Evolutionary conservation across 2,113 vertebrate species (phyloP), one percentile per base, ranked within the genome.

Genomic region (Rostratula benghalensis): DNA sequence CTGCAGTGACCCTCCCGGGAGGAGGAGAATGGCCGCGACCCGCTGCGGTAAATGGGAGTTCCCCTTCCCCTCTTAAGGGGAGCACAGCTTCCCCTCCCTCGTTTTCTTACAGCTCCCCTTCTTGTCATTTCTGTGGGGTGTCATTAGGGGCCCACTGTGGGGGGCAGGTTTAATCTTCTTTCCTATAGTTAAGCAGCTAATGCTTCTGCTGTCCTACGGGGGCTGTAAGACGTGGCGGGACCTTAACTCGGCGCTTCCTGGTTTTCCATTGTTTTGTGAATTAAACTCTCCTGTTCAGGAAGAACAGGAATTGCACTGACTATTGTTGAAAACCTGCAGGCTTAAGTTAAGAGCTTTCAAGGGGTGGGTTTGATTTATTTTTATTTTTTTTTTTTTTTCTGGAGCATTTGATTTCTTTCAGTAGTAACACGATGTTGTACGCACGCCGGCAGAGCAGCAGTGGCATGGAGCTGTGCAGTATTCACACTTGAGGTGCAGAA

Each of bases 241-340:
- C 81, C 94, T 79, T 37, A 69, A 20, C 74, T 80, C 9, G 0
- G 25, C 45, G 0, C 74, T 95, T 96, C 96, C 95, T 94, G 93
- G 7, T 76, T n/a, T 61, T 13, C 95, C 95, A 90, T 95, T 97
- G 93, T 96, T 89, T 39, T 50, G 89, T 18, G 93, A 95, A 71
- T 94, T 87, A 12, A 95, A 57, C 87, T 83, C 77, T 81, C 19
- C 0, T 2, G 69, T 31, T 82, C 95, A 94, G 96, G 96, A 96
- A 97, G 87, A 94, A 15, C 84, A 20, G 10, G 3, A 50, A 87
- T 79, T 12, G 65, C 74, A 33, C 81, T 76, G 77, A n/a, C 87
- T 79, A 1, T 79, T 94, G 87, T 85, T 79, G 84, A 8, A 77
- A 93, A 57, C 31, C 65, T 45, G 24, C 77, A 43, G 39, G 13